Conservation (phyloP, 1,140 invertebrate species). For the Lucilia cuprina region DNA sequence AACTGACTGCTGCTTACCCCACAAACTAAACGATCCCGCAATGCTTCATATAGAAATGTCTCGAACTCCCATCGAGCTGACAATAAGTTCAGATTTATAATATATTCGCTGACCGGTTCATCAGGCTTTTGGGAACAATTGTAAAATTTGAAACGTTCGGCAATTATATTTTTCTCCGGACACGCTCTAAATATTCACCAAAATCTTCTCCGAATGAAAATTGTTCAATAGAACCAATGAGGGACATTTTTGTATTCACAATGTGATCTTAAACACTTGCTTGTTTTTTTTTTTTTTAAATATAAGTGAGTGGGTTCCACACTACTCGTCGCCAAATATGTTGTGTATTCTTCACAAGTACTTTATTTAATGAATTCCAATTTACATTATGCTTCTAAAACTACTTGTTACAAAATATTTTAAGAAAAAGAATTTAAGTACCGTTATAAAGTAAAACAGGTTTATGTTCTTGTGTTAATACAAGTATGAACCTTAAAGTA, state of each 20-base stretch:
- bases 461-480: too few relatives aligned
- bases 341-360: too few relatives aligned
- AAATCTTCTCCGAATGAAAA: background rate
- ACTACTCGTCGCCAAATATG: too few relatives aligned
- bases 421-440: too few relatives aligned
- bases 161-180: background rate
- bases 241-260: background rate
- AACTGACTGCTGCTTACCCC: background rate
- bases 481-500: too few relatives aligned
- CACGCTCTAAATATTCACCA: background rate
- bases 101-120: background rate
- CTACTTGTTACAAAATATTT: too few relatives aligned
- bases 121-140: background rate
- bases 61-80: background rate
- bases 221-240: constrained; percentile 4
- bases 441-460: too few relatives aligned
- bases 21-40: background rate
- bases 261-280: too few relatives aligned
- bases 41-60: background rate
- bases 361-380: too few relatives aligned
- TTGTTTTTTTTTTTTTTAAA: too few relatives aligned
- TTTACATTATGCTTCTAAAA: too few relatives aligned
- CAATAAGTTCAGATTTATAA: background rate
- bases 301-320: too few relatives aligned
- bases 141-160: background rate